Base-by-base conservation (phyloP, 2,113 vertebrate genomes). In the Rhodinocichla rosea region DNA sequence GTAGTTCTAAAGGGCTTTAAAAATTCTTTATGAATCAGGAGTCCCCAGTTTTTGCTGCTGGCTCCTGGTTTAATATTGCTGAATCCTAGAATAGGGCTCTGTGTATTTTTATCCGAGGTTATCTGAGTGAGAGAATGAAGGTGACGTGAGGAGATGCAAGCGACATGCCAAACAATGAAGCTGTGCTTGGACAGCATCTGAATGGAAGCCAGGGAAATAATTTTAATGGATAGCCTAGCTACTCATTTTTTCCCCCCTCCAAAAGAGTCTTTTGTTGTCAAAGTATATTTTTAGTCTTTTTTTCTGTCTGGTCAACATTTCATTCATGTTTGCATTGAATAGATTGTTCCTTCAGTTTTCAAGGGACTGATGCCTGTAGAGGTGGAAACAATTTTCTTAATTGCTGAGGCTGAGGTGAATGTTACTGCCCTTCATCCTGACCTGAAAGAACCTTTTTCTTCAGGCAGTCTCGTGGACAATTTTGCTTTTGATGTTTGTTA, bases 131-230 rank as follows among this genome's bases (percentile, higher is more conserved):
- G 47, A 73, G 79, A 80, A 88, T 49, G 88, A 84, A 94, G 90
- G 93, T 95, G 88, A 90, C 0, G 15, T 84, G 88, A 81, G 92
- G 92, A 63, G 73, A 89, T 52, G 73, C 45, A 50, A 94, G 83
- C 0, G 3, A 92, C 40, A 0, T 81, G 79, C 90, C 86, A 84
- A 89, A 92, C 93, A 96, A 87, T 82, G 90, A 83, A 89, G 57
- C 77, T 95, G 83, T 93, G 94, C 93, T 96, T 96, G 95, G 92
- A 92, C 92, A 95, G 93, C 83, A 78, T 85, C 90, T 94, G 96
- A 92, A 88, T 83, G 86, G 85, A 86, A 90, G 94, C 90, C 92
- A 95, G 57, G 45, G 68, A 91, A 94, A 78, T 87, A 78, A 88
- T 91, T 78, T 80, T 90, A 94, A 96, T 95, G 83, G 69, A 87